Evolutionary conservation across 2,888 invertebrate species (phyloP), one percentile per base, ranked within the genome.

Genomic region (Ligdia adustata): DNA sequence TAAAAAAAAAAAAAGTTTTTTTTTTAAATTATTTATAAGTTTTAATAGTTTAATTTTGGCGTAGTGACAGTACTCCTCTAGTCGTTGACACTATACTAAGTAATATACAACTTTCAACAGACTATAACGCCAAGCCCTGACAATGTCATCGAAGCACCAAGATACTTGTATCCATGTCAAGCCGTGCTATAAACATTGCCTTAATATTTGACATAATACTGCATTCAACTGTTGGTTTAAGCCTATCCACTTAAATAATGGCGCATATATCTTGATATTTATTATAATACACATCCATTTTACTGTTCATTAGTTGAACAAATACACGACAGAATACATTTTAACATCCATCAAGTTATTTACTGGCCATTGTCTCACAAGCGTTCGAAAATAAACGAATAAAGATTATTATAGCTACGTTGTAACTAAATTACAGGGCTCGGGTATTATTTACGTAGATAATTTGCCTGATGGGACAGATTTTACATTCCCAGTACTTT

Each of bases 381-480:
- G 42, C 37, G 48, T 20, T 41, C 13, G 47, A 44, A 55, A 54
- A 60, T 49, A 51, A 49, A 53, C 46, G 49, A 52, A 39, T 32
- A 9, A 33, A 40, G 40, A 54, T 45, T 43, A 42, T 39, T 43
- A 42, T 39, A 46, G 29, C 15, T 12, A 26, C 37, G 42, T 37
- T 20, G 43, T 33, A 42, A 29, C 9, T 29, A 55, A 51, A 62
- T 60, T 48, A 54, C 53, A 58, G 46, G 31, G 6, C 20, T 13
- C 20, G 33, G 28, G 44, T 51, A 47, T 57, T 62, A 62, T 62
- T 57, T 54, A 47, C 44, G 55, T 53, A 51, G 44, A 55, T 57
- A 55, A 57, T 57, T 55, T 55, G 37, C 46, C 47, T 51, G n/a
- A n/a, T n/a, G 46, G 50, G 58, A 46, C 54, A 58, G 51, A 66